phyloP scores from a whole-genome alignment of 2,888 invertebrate genomes.

The Hirtodrosophila alboralis region DNA sequence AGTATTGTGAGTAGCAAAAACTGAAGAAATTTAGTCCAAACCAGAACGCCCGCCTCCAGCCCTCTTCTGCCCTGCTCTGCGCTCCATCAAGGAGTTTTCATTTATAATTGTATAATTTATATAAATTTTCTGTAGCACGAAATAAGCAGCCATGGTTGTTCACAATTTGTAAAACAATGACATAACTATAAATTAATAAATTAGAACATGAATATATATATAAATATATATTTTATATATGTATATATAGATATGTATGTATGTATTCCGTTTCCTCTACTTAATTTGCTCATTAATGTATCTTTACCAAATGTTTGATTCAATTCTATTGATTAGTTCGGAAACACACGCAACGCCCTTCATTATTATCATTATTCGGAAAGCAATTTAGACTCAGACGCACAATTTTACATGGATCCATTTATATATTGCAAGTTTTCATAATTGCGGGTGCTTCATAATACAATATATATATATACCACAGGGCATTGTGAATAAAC shows the following conservation, averaged over 20 bases:
- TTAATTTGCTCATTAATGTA: slow-evolving; percentile 15
- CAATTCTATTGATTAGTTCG: slow-evolving; percentile 1
- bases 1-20: slow-evolving; percentile 35
- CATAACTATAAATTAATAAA: slow-evolving; percentile 53
- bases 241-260: slow-evolving; percentile 12
- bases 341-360: slow-evolving; percentile 1
- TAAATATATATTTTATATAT: slow-evolving; percentile 30
- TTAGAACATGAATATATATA: slow-evolving; percentile 51
- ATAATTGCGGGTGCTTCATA: slow-evolving; percentile 56
- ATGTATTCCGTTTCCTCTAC: slow-evolving; percentile 23
- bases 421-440: slow-evolving; percentile 30
- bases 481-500: slow-evolving; percentile 60
- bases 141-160: slow-evolving; percentile 61
- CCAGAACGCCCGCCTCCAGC: slow-evolving; percentile 19
- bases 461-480: slow-evolving; percentile 24
- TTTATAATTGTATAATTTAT: slow-evolving; percentile 35
- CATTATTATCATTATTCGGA: slow-evolving; percentile 1
- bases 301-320: slow-evolving; percentile 3
- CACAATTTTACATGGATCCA: slow-evolving; percentile 43
- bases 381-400: slow-evolving; percentile 34
- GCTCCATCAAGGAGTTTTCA: slow-evolving; percentile 3
- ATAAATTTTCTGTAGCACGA: slow-evolving; percentile 41
- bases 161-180: slow-evolving; percentile 60
- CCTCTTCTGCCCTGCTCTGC: slow-evolving; percentile 14
- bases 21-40: slow-evolving; percentile 16